These are phyloP conservation scores for Siniperca scherzeri DNA, from an alignment of 2,797 vertebrate genomes.

Conservation along the genomic window DNA sequence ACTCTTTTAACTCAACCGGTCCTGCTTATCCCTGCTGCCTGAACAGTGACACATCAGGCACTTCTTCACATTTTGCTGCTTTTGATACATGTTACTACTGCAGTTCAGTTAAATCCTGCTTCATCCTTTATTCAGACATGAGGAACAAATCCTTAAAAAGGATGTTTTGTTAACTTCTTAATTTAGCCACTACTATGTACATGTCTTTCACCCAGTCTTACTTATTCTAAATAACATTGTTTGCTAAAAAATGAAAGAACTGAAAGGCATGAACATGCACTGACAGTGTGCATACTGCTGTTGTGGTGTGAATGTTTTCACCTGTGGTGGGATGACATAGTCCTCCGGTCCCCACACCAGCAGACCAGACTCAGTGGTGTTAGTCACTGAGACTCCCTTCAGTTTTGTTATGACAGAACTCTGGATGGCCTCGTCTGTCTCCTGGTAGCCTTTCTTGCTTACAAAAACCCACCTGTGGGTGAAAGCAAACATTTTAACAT, in stretches of 20 bases:
- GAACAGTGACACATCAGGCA: not conserved
- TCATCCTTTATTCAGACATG: not conserved
- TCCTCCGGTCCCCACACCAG: constrained; percentile 94
- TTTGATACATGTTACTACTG: not conserved
- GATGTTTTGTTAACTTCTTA: not conserved
- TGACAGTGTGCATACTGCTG: not conserved
- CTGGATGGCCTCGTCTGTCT: constrained; percentile 89
- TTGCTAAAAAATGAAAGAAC: not conserved
- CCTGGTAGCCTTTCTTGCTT: constrained; percentile 93
- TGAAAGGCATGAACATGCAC: not conserved
- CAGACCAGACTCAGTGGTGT: constrained; percentile 87
- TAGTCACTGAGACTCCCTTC: constrained; percentile 91
- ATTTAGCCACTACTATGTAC: not conserved
- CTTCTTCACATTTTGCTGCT: not conserved
- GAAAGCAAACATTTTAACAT: not conserved
- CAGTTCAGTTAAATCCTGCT: not conserved
- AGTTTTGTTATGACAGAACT: constrained; percentile 93
- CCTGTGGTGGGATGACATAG: constrained; percentile 94
- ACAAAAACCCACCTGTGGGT: constrained; percentile 93
- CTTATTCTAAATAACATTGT: not conserved
- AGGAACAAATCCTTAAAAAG: not conserved
- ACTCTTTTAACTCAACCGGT: not conserved
- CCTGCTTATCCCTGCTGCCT: not conserved
- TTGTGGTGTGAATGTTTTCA: constrained; percentile 63
- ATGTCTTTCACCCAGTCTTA: not conserved